These are phyloP conservation scores for Diorhabda carinulata DNA, from an alignment of 1,140 invertebrate species.

Conservation along the genomic window DNA sequence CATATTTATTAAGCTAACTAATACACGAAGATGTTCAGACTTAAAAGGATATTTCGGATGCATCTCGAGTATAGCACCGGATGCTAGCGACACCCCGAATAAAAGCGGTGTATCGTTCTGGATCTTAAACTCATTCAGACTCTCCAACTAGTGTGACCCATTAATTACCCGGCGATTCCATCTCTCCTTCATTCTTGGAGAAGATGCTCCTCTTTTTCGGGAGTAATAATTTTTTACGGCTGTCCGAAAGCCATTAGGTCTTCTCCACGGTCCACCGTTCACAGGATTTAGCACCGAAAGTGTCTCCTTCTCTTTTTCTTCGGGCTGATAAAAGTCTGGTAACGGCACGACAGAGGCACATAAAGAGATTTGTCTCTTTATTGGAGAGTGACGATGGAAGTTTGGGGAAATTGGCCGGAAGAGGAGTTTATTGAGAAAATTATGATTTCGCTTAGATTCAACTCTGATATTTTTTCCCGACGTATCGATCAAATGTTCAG, in stretches of 20 bases:
- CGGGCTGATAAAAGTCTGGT: background rate
- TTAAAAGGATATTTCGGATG: background rate
- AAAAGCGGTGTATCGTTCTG: background rate
- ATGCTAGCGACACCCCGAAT: background rate
- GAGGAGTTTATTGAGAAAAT: background rate
- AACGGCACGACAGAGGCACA: background rate
- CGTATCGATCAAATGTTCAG: no score
- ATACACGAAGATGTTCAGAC: background rate
- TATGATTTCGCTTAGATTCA: conserved; percentile 24
- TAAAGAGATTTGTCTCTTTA: conserved; percentile 3
- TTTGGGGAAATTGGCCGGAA: conserved; percentile 1
- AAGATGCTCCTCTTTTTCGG: background rate
- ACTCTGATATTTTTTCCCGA: background rate
- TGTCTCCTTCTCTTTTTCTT: background rate
- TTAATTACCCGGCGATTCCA: background rate
- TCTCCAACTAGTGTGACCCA: background rate
- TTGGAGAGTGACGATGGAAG: conserved; percentile 1
- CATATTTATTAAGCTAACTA: no score
- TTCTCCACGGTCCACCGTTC: background rate
- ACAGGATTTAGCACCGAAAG: conserved; percentile 1
- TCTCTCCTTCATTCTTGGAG: background rate
- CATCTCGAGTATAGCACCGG: background rate
- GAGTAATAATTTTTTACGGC: conserved; percentile 14
- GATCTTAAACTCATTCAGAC: conserved; percentile 2
- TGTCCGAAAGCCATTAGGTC: conserved; percentile 8